Base-by-base conservation (phyloP, 1,140 invertebrate genomes). In the Tetraneura akinire region DNA sequence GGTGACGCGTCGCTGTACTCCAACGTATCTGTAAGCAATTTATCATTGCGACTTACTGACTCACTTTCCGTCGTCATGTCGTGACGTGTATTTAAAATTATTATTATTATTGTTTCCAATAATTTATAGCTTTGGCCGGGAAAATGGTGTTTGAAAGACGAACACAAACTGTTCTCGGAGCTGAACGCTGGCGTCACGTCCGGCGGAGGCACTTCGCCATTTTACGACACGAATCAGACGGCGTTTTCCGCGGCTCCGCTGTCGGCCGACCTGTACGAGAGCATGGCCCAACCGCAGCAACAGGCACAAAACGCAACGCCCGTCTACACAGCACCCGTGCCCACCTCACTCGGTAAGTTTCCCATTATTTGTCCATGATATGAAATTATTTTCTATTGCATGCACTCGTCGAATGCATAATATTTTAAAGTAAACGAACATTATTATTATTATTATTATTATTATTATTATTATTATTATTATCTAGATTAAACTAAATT, bases 91-190 rank as follows among this genome's bases (percentile, higher is more conserved):
- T n/a, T n/a, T n/a, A n/a, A n/a, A n/a, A n/a, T n/a, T n/a, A n/a
- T n/a, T n/a, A n/a, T n/a, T n/a, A n/a, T n/a, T n/a, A n/a, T n/a
- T n/a, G n/a, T n/a, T n/a, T n/a, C n/a, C n/a, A n/a, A n/a, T n/a
- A n/a, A n/a, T n/a, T n/a, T n/a, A n/a, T n/a, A 94, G 93, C 89
- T 94, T 82, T 94, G 92, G 89, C 92, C 93, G 60, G 90, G 90
- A 82, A 94, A 95, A 88, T 94, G 93, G 93, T 92, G 91, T 84
- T 91, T 94, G 83, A 94, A 94, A 85, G 93, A 95, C 85, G 93
- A 94, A 84, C 92, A 94, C 87, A 94, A 94, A 86, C 87, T 94
- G 70, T 86, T 94, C 66, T 93, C 91, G 29, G 93, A 95, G 84
- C 88, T 94, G 10, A 92, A 92, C 13, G 90, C 89, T 51, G 82